Base-by-base conservation (phyloP, 2,113 vertebrate species). In the Poeciliopsis prolifica region DNA sequence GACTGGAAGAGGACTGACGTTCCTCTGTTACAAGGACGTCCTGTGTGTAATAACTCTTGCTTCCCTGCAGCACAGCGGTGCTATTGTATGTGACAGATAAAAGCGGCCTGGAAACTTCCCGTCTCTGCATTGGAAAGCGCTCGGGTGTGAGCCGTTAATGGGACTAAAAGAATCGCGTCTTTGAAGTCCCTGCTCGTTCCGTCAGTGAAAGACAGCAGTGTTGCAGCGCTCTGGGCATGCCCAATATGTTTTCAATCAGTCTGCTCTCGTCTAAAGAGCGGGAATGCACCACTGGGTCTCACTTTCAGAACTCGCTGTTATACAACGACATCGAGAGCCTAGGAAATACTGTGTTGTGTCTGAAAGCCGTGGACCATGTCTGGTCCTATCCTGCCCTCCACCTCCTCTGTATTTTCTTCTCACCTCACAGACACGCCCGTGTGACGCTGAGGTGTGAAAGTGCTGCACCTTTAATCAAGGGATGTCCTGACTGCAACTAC, bases 21-120 rank as follows among this genome's bases (percentile, higher is more conserved):
- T 80, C 75, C 68, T 81, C 74, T 73, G 68, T 44, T 65, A 42
- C 69, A 73, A 79, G 33, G 5, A 74, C 76, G 77, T 81, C 84
- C 88, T 84, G 82, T 28, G 66, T 85, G 81, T 77, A 74, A 91
- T 79, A 86, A 82, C 74, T 84, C 68, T 69, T 63, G 72, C 73
- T 78, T 78, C 61, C 63, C 58, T 58, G 74, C 62, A 74, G 80
- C 87, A 92, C 84, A 89, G 80, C 58, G 85, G 48, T 58, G 61
- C 81, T 73, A 82, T 92, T 91, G 86, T 91, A 64, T 37, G 19
- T 35, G 5, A 75, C 79, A 80, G 87, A 91, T 87, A 86, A 89
- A 88, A 89, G 91, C 77, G 29, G 68, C 19, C 78, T 72, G 60
- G 68, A 80, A 78, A 87, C 86, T 87, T 92, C 88, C 90, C 85